Percentiles rank a stretch among this genome's conserved stretches.
phyloP scores from a whole-genome alignment of 2,113 vertebrate species.

The Pomatorhinus ruficollis region DNA sequence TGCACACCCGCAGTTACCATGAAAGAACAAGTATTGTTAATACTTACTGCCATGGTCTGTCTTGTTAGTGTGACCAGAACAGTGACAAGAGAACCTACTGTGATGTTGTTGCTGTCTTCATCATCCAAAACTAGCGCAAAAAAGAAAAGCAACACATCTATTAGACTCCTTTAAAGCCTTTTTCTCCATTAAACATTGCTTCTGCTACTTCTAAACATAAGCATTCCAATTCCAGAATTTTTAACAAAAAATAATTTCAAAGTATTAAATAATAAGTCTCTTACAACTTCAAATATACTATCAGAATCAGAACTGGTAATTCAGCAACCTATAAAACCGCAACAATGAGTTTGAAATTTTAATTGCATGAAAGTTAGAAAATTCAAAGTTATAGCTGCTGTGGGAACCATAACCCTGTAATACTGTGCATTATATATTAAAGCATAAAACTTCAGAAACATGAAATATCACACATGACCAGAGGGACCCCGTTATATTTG shows the following conservation, averaged over 20 bases:
- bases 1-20: neutral
- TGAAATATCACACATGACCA: conserved; percentile 35
- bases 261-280: neutral
- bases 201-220: neutral
- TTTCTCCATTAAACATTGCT: neutral
- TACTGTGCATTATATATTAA: conserved; percentile 7
- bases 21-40: neutral
- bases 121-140: conserved; percentile 88
- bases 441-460: conserved; percentile 34
- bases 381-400: conserved; percentile 22
- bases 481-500: conserved; percentile 23
- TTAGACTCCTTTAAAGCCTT: neutral
- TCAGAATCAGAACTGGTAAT: neutral
- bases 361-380: conserved; percentile 26
- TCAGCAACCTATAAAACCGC: neutral
- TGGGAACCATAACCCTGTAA: conserved; percentile 32
- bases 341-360: conserved; percentile 25
- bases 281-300: neutral
- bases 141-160: neutral
- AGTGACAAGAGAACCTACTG: conserved; percentile 95
- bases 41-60: conserved; percentile 92
- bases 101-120: conserved; percentile 98
- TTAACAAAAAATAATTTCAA: neutral
- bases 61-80: conserved; percentile 92
- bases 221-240: neutral